Evolutionary conservation across 2,888 invertebrate species (phyloP), one percentile per base, ranked within the genome.

Genomic region (Stomorhina lunata): DNA sequence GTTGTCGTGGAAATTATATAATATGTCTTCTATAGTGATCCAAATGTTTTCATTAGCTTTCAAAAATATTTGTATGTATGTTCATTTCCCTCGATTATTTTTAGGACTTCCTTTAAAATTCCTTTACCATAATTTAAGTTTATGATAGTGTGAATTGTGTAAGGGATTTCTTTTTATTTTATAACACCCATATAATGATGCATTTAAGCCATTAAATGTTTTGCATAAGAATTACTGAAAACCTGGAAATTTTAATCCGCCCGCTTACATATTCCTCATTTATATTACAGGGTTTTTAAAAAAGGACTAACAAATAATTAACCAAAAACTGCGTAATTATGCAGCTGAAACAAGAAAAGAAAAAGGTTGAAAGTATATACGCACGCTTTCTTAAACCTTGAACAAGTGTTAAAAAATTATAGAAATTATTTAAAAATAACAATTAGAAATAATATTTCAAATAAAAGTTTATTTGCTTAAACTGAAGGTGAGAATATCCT

Each of bases 361-460:
- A 20, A 6, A 29, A 5, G n/a, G 22, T 43, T 40, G 75, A 25
- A 48, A 10, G 4, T 4, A 29, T n/a, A 32, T 48, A 50, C 37
- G 17, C 61, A 72, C 34, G 78, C 15, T 59, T 69, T 65, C 45
- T 25, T 55, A 27, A 66, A 53, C 82, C 82, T 82, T 82, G 79
- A 73, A 79, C 43, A 82, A 78, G 81, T 81, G 78, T 69, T 69
- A 78, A 78, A 78, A 66, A 34, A n/a, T n/a, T 37, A 20, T 20
- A 34, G n/a, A 68, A 55, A 57, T 45, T 25, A 4, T 34, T 59
- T 59, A 27, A 69, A 57, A 66, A 20, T 9, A 59, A 53, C 32
- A 43, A 75, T 80, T 69, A 75, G 45, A 80, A 50, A 65, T 27
- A 65, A 40, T 50, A 65, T 81, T 71, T 0, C n/a, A n/a, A n/a